A percentile compares a stretch with the other conserved stretches of the same genome.
phyloP scores from a whole-genome alignment of 1,140 invertebrate genomes.

The Zaprionus davidi region DNA sequence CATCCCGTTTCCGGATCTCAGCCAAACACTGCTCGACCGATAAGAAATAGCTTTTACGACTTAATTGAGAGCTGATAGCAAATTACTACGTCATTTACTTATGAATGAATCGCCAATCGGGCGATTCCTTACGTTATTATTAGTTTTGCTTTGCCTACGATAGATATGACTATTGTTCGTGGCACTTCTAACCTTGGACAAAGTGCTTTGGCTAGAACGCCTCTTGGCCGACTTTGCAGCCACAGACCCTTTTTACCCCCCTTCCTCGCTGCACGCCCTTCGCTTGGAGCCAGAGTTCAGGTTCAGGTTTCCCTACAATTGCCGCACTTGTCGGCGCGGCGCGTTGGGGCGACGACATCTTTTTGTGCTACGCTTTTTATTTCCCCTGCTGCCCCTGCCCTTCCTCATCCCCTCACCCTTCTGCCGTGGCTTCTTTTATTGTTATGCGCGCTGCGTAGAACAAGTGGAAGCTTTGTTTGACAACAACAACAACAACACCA shows the following conservation, averaged over 20 bases:
- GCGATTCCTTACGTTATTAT: not conserved
- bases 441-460: constrained; percentile 79
- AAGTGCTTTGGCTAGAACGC: constrained; percentile 4
- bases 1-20: not conserved
- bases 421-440: constrained; percentile 63
- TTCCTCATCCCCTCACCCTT: not conserved
- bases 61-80: not conserved
- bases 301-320: constrained; percentile 69
- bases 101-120: not conserved
- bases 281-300: constrained; percentile 24
- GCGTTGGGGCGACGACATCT: constrained; percentile 38
- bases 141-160: not conserved
- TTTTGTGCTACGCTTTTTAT: constrained; percentile 43
- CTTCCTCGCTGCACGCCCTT: not conserved
- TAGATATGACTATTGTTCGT: not conserved
- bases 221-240: constrained; percentile 25
- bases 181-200: constrained; percentile 3
- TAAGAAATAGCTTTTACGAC: constrained; percentile 41
- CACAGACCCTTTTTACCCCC: not conserved
- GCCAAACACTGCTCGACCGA: constrained; percentile 23
- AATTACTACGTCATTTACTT: not conserved
- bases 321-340: constrained; percentile 66
- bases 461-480: constrained; percentile 82
- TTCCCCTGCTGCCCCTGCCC: constrained; percentile 12
- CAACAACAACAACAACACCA: constrained; percentile 60